Evolutionary conservation across 2,113 vertebrate genomes (phyloP).

Genomic region (Xenus cinereus): DNA sequence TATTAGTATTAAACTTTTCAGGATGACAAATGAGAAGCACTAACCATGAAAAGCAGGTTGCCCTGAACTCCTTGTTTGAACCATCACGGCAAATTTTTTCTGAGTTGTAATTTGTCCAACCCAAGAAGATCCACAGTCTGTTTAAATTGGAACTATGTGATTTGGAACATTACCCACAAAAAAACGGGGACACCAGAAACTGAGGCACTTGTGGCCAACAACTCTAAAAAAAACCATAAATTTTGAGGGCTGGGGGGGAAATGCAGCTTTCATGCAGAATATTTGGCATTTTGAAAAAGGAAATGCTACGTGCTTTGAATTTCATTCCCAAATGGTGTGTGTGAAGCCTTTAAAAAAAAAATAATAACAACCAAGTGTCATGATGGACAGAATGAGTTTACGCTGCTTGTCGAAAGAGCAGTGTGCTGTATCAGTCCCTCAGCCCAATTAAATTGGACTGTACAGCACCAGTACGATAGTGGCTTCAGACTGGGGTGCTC

Average conservation of each 20-base stretch:
- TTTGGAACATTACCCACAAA: neutral
- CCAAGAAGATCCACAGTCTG: neutral
- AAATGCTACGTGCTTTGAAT: neutral
- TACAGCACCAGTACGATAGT: neutral
- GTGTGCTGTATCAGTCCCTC: constrained; percentile 23
- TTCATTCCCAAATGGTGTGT: constrained; percentile 16
- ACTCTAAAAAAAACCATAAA: neutral
- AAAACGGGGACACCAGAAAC: neutral
- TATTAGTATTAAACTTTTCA: constrained; percentile 67
- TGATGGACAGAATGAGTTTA: constrained; percentile 69
- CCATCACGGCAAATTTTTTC: constrained; percentile 7
- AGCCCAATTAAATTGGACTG: constrained; percentile 69
- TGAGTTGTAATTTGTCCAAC: neutral
- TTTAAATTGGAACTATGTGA: constrained; percentile 1
- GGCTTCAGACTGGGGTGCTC: constrained; percentile 3
- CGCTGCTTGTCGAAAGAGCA: constrained; percentile 54
- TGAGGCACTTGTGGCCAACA: neutral
- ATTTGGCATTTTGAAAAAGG: neutral
- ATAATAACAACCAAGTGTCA: neutral
- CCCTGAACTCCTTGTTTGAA: constrained; percentile 44
- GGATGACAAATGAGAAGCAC: constrained; percentile 77
- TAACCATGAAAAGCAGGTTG: constrained; percentile 67
- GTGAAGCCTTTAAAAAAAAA: neutral
- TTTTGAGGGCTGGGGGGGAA: neutral
- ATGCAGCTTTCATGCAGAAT: neutral